phyloP scores from a whole-genome alignment of 2,113 vertebrate genomes.

The Tretioscincus oriximinensis region DNA sequence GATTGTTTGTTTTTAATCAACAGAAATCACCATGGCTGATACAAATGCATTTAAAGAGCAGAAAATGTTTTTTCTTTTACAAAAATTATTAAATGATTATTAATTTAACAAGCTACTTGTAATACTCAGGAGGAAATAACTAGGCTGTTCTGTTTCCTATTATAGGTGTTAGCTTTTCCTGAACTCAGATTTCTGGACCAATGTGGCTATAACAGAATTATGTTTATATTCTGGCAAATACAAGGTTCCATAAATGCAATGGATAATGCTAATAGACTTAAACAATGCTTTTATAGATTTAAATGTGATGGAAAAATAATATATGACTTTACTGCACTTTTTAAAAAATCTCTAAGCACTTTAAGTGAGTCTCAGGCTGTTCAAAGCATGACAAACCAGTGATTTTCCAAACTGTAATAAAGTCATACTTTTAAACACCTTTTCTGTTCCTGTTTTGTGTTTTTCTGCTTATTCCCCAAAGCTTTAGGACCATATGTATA shows the following conservation, averaged over 20 bases:
- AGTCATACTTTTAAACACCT: conserved; percentile 49
- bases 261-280: conserved; percentile 29
- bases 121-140: not conserved
- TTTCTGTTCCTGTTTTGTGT: conserved; percentile 40
- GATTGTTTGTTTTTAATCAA: not conserved
- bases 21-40: not conserved
- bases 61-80: not conserved
- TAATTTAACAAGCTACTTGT: not conserved
- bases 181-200: not conserved
- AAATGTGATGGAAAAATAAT: conserved; percentile 18
- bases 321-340: conserved; percentile 13
- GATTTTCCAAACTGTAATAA: conserved; percentile 53
- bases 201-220: not conserved
- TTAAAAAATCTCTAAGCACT: conserved; percentile 25
- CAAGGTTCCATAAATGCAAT: not conserved
- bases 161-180: conserved; percentile 17
- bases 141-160: not conserved
- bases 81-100: not conserved
- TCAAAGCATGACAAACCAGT: conserved; percentile 41
- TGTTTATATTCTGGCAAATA: not conserved
- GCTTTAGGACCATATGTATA: conserved; percentile 9
- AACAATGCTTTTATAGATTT: conserved; percentile 28
- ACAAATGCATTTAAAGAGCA: not conserved
- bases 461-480: conserved; percentile 53
- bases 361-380: not conserved